Evolutionary conservation across 2,797 vertebrate genomes (phyloP), one percentile per base, ranked within the genome.

Genomic region (Anabacerthia variegaticeps): DNA sequence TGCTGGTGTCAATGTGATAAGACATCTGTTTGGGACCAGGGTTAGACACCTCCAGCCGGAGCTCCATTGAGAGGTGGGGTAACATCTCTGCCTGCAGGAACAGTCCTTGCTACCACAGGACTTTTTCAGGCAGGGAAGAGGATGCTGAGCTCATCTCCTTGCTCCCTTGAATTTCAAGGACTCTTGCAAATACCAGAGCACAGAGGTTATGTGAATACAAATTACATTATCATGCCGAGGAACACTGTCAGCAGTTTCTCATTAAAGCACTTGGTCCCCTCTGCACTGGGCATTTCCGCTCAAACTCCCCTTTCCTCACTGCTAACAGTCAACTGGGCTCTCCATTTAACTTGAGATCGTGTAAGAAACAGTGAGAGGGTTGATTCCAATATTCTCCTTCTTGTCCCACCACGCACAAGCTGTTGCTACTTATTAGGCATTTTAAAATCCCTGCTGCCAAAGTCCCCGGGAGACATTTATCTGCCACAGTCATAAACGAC

Each of bases 391-490:
- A 89, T 89, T 80, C 77, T 52, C 71, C 83, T 89, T 78, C 91
- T 91, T 49, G 72, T 93, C 91, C 91, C 91, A 96, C 95, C 91
- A 91, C 3, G 34, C 94, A 94, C 95, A 97, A 95, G 94, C 96
- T 93, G 95, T 94, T 97, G 91, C 91, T 96, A 93, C 96, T 95
- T 96, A 96, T 94, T 95, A 96, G 95, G 82, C 88, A 52, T 94
- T 95, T 96, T 80, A 88, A 96, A 95, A 92, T 93, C 95, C 93
- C 94, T 95, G 93, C 93, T 97, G 96, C 94, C 94, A 94, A 95
- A 91, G 88, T 92, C 92, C 95, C 85, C 61, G 1, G 86, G 95
- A 96, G 95, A 93, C 88, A 84, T 93, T 96, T 96, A 94, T 95
- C 93, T 95, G 89, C 95, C 94, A 91, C 58, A 93, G 92, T 89